A percentile compares a stretch with the other conserved stretches of the same genome.
Conservation (phyloP, 2,113 vertebrate species). For the Telmatochromis sp. region DNA sequence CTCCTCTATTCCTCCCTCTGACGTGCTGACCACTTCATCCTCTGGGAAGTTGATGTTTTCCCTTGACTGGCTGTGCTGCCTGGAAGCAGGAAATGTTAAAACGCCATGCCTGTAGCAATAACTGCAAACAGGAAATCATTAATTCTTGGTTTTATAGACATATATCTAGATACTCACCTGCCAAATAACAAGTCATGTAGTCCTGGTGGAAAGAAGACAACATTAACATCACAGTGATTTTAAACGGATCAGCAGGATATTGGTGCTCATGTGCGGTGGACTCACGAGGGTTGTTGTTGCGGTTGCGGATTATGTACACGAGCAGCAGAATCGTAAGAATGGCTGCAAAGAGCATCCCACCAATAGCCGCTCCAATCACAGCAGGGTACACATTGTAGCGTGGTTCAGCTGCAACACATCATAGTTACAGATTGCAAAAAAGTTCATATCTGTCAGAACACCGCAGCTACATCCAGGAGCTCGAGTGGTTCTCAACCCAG, state of each 20-base stretch:
- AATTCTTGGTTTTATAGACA: neutral
- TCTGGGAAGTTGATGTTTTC: constrained; percentile 81
- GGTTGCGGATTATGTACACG: constrained; percentile 75
- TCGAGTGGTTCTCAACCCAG: constrained; percentile 19
- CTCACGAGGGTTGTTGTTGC: constrained; percentile 80
- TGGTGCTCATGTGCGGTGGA: neutral
- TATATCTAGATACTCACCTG: neutral
- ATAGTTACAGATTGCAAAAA: constrained; percentile 55
- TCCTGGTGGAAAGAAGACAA: constrained; percentile 49
- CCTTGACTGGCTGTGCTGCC: constrained; percentile 71
- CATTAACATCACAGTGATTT: neutral
- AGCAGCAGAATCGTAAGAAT: constrained; percentile 72
- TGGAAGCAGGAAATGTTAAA: constrained; percentile 8
- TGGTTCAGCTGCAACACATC: constrained; percentile 75
- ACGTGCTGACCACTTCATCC: constrained; percentile 64
- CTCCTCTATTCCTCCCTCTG: constrained; percentile 17
- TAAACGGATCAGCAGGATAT: neutral
- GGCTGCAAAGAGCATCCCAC: constrained; percentile 77
- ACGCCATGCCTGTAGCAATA: neutral
- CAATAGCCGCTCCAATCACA: constrained; percentile 77
- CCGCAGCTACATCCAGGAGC: neutral
- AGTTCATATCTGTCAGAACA: neutral
- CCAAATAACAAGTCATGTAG: constrained; percentile 81
- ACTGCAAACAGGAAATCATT: neutral
- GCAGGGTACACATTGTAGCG: constrained; percentile 74